Evolutionary conservation across 2,888 invertebrate species (phyloP).

Genomic region (Byasa hedistus): DNA sequence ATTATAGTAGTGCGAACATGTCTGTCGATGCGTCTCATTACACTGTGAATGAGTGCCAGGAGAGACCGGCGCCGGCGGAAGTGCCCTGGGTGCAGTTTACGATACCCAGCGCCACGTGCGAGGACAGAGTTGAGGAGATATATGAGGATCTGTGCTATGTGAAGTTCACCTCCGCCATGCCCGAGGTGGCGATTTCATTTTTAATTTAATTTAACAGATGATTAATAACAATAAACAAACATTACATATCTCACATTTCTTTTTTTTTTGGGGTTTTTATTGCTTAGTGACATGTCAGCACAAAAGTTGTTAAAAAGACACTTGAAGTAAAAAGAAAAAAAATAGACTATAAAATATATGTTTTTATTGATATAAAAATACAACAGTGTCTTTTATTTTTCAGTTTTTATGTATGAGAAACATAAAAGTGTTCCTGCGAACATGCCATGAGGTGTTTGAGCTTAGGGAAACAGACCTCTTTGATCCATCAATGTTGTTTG

Average conservation of each 20-base stretch:
- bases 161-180: conserved; percentile 85
- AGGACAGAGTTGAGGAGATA: conserved; percentile 88
- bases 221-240: too few species aligned
- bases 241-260: too few species aligned
- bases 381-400: background rate
- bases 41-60: conserved; percentile 52
- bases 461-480: conserved; percentile 93
- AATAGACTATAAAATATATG: too few species aligned
- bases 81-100: conserved; percentile 84
- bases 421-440: conserved; percentile 94
- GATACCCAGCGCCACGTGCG: conserved; percentile 80
- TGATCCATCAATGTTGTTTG: conserved; percentile 96
- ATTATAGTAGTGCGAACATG: conserved; percentile 57
- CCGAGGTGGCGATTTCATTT: conserved; percentile 79
- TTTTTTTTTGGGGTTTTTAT: too few species aligned
- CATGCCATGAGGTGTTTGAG: conserved; percentile 91
- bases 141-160: conserved; percentile 94
- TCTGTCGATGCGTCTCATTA: conserved; percentile 54
- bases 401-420: conserved; percentile 98
- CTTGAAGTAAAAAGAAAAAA: too few species aligned
- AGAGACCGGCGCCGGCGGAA: conserved; percentile 54
- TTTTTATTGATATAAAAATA: background rate
- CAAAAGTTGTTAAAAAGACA: too few species aligned
- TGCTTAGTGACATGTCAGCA: too few species aligned
- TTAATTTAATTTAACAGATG: too few species aligned